A percentile compares a stretch with the other conserved stretches of the same genome.
These are phyloP conservation scores for Ophioninae sp. DNA, from an alignment of 2,888 invertebrate species.

Conservation along the genomic window DNA sequence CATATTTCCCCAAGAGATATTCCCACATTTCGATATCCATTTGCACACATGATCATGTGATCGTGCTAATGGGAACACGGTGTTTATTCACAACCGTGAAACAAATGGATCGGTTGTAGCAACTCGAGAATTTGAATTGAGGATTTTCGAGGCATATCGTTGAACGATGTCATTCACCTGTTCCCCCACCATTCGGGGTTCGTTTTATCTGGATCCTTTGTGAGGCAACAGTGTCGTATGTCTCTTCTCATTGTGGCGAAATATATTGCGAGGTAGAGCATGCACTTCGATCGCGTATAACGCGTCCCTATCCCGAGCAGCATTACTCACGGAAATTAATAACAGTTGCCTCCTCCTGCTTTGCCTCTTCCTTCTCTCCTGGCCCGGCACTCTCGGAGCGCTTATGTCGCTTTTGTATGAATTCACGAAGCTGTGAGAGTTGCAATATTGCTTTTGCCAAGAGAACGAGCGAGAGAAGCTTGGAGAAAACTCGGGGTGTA, in stretches of 20 bases:
- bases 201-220: constrained; percentile 25
- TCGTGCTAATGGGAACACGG: constrained; percentile 4
- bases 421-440: constrained; percentile 42
- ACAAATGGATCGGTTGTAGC: constrained; percentile 23
- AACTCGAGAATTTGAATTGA: constrained; percentile 28
- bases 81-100: not conserved
- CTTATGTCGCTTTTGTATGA: constrained; percentile 42
- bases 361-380: not conserved
- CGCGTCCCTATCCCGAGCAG: not conserved
- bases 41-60: not conserved
- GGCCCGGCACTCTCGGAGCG: constrained; percentile 11
- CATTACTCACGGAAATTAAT: constrained; percentile 47
- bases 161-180: constrained; percentile 15
- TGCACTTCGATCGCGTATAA: constrained; percentile 14
- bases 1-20: no score
- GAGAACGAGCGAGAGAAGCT: not conserved
- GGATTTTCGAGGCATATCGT: constrained; percentile 23
- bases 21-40: constrained; percentile 4
- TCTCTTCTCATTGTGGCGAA: constrained; percentile 17
- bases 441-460: constrained; percentile 36
- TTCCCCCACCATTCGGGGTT: not conserved
- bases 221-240: constrained; percentile 14
- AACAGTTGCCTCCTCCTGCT: constrained; percentile 22
- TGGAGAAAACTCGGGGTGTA: constrained; percentile 24
- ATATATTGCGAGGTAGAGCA: constrained; percentile 20